Percentiles rank a stretch among this genome's conserved stretches.
Evolutionary conservation across 2,113 vertebrate genomes (phyloP).

Genomic region (Clarias batrachus): DNA sequence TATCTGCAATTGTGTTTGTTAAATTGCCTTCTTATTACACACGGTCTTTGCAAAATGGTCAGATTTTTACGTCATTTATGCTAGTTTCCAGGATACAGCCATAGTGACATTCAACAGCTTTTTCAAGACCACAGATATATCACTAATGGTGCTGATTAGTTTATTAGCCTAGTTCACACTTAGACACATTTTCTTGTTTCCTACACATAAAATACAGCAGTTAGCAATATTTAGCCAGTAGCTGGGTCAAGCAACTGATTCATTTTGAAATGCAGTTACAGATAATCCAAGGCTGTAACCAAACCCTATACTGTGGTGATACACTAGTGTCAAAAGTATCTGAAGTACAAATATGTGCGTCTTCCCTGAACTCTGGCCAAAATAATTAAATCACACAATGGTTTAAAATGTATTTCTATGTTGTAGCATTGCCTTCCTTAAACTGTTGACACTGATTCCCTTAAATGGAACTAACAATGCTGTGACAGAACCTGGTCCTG

Average conservation of each 20-base stretch:
- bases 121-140: no score
- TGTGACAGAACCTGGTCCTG: not conserved
- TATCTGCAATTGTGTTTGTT: not conserved
- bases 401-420: not conserved
- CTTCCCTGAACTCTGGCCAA: not conserved
- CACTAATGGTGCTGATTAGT: no score
- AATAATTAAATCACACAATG: not conserved
- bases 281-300: no score
- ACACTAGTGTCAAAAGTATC: not conserved
- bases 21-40: not conserved
- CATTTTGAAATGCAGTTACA: no score
- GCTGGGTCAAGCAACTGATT: no score
- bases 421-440: not conserved
- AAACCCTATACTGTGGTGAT: not conserved
- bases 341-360: not conserved
- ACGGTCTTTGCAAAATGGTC: not conserved
- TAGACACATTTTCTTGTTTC: no score
- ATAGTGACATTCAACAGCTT: no score
- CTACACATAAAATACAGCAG: no score
- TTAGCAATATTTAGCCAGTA: no score
- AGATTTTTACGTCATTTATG: no score
- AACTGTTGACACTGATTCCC: not conserved
- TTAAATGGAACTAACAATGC: not conserved
- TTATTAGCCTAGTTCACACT: no score
- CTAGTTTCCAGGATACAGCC: no score